Percentiles rank a stretch among this genome's conserved stretches.
These are phyloP conservation scores for Mizuhopecten yessoensis DNA, from an alignment of 1,140 invertebrate species.

Conservation along the genomic window DNA sequence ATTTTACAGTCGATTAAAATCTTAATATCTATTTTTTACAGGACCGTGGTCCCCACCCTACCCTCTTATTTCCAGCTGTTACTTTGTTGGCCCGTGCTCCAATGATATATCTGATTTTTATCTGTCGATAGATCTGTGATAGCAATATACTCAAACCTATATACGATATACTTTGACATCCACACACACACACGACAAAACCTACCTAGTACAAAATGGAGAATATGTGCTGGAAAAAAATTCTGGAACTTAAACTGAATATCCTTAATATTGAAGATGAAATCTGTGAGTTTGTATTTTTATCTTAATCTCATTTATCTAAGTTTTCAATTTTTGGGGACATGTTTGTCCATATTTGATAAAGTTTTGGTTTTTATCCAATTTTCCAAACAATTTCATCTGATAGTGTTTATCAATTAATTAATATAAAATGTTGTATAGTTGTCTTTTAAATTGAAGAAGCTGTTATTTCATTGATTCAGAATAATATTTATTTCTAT, in stretches of 20 bases:
- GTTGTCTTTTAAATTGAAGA: too few species aligned
- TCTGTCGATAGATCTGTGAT: neutral
- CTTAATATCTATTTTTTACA: neutral
- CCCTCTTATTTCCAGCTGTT: conserved; percentile 1
- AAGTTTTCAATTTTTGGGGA: too few species aligned
- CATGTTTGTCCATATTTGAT: too few species aligned
- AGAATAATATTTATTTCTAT: too few species aligned
- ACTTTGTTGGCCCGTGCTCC: neutral
- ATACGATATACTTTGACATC: neutral
- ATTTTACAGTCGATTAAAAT: neutral
- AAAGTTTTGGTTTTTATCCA: too few species aligned
- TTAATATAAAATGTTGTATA: too few species aligned
- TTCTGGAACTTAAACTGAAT: conserved; percentile 26
- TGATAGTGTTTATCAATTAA: too few species aligned
- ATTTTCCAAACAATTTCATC: too few species aligned
- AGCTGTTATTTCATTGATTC: too few species aligned
- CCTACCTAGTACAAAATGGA: neutral
- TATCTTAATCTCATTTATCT: too few species aligned
- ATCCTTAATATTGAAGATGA: conserved; percentile 21
- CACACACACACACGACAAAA: neutral
- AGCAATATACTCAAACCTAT: neutral
- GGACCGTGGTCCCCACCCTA: neutral
- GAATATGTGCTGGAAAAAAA: conserved; percentile 39
- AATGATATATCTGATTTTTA: neutral
- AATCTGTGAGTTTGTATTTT: neutral